A percentile compares a stretch with the other conserved stretches of the same genome.
Evolutionary conservation across 2,113 vertebrate species (phyloP).

Genomic region (Albula goreensis): DNA sequence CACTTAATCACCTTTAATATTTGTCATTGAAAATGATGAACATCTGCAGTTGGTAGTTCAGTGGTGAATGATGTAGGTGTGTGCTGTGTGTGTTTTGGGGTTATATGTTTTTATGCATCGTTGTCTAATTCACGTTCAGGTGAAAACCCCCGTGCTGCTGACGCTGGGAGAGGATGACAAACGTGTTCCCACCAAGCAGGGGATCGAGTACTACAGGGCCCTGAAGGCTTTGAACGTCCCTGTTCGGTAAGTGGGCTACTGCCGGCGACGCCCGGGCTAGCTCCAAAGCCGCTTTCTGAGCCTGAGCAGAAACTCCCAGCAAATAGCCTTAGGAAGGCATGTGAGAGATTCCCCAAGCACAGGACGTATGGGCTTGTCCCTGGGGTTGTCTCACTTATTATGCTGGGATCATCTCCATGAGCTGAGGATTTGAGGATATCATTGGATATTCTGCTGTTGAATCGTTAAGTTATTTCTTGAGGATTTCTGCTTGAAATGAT

Average conservation of each 20-base stretch:
- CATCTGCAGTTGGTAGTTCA: neutral
- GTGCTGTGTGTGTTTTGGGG: neutral
- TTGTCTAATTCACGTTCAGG: slow-evolving; percentile 61
- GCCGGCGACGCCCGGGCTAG: neutral
- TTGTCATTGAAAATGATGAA: neutral
- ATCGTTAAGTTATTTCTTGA: neutral
- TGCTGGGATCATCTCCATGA: neutral
- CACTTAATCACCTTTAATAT: neutral
- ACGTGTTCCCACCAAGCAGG: slow-evolving; percentile 87
- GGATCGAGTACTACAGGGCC: slow-evolving; percentile 89
- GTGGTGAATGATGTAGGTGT: neutral
- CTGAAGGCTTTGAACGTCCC: slow-evolving; percentile 79
- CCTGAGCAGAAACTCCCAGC: neutral
- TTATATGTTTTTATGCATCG: neutral
- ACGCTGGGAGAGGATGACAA: slow-evolving; percentile 86
- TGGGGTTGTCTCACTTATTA: neutral
- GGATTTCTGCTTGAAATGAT: neutral
- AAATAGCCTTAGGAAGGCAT: neutral
- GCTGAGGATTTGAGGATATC: neutral
- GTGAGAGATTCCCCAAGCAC: neutral
- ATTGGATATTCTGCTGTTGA: neutral
- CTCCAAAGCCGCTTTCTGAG: neutral
- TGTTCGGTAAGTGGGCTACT: slow-evolving; percentile 76
- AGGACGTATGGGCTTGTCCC: neutral
- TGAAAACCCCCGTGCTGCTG: slow-evolving; percentile 83